Evolutionary conservation across 1,140 invertebrate genomes (phyloP), one percentile per base, ranked within the genome.

Genomic region (Aphidius ervi): DNA sequence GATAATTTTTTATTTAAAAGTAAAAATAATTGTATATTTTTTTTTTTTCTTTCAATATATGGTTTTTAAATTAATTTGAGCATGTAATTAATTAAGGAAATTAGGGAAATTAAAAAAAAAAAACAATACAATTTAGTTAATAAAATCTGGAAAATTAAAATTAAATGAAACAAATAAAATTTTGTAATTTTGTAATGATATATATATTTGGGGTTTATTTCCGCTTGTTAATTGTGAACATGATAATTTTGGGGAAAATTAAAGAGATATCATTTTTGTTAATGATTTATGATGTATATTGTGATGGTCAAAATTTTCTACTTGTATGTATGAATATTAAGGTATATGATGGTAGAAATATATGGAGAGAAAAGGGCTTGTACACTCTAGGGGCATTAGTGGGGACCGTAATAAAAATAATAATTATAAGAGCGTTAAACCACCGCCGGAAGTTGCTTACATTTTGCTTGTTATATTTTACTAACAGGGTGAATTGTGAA

Each of bases 191-290:
- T 77, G 74, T 79, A 78, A 79, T 78, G 23, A 31, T 31, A 31
- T 77, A 78, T 75, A 77, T 73, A 78, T 75, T 79, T 76, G 78
- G 78, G 71, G 76, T 78, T 79, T 78, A 78, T 79, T 79, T 78
- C 75, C 76, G 23, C 23, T 31, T 31, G 16, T 16, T 16, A 16
- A 16, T 16, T 16, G 16, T 16, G 16, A 16, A 16, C 16, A 16
- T 16, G 75, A 75, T 71, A 48, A 55, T 37, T 16, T 43, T 37
- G 10, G 7, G 5, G 45, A 9, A 23, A 20, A 20, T 46, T n/a
- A 6, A n/a, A 43, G 40, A 8, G 40, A 23, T n/a, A 5, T 1
- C 23, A 3, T 31, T 31, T 31, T 31, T 31, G 4, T 31, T 31
- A 31, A 31, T 31, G 23, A 31, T 31, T 31, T 31, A 31, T 3